These are phyloP conservation scores for Steinernema khuongi DNA, from an alignment of 1,140 invertebrate genomes.

Conservation along the genomic window DNA sequence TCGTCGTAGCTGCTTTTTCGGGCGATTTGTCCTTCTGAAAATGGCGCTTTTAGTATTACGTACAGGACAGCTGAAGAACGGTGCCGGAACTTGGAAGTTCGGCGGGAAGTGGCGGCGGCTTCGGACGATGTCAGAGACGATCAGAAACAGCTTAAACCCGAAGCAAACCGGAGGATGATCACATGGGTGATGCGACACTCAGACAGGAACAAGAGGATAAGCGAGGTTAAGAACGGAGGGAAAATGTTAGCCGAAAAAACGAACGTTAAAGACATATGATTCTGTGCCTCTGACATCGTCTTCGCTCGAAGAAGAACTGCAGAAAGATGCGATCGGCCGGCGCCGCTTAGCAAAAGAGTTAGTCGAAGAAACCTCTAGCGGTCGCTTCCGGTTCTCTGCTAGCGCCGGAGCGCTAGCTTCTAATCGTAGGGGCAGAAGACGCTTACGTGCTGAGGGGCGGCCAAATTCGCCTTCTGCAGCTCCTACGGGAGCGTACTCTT, in stretches of 20 bases:
- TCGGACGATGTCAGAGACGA: constrained; percentile 5
- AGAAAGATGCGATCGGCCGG: background rate
- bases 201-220: background rate
- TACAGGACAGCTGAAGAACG: constrained; percentile 20
- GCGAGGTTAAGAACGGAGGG: background rate
- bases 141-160: constrained; percentile 3
- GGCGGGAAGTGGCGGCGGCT: constrained; percentile 13
- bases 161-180: background rate
- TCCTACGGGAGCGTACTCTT: constrained; percentile 11
- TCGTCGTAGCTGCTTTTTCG: constrained; percentile 50
- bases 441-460: constrained; percentile 19
- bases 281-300: constrained; percentile 12
- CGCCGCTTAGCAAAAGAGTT: background rate
- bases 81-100: constrained; percentile 17
- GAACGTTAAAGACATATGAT: constrained; percentile 4
- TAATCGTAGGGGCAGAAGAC: constrained; percentile 23
- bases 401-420: background rate
- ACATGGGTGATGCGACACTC: constrained; percentile 15
- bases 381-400: background rate
- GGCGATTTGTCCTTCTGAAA: constrained; percentile 31
- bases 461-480: constrained; percentile 10
- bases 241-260: constrained; percentile 6
- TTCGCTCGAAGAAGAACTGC: background rate
- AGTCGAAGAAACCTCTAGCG: background rate
- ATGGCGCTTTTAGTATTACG: constrained; percentile 19